Base-by-base conservation (phyloP, 2,888 invertebrate genomes). In the Neoaliturus tenellus region DNA sequence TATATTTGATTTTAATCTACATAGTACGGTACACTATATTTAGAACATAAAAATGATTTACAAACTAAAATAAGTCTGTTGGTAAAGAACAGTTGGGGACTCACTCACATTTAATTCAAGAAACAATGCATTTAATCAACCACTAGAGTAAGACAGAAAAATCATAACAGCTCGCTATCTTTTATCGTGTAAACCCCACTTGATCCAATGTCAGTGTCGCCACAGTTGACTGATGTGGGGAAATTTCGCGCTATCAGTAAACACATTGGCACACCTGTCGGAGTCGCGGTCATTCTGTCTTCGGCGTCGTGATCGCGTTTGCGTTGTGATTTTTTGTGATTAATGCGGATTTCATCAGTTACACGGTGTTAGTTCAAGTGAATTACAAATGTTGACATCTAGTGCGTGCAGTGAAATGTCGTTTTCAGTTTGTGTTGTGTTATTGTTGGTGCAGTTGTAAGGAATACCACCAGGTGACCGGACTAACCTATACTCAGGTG, bases 401-500 rank as follows among this genome's bases (percentile, higher is more conserved):
- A 14, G 14, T 62, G 14, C 17, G 4, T 4, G 10, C 31, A 12
- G 2, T 55, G 2, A 55, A 55, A 23, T 55, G 55, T 1, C 23
- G 23, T 55, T 55, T 23, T 10, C n/a, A n/a, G n/a, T n/a, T n/a
- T 2, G 44, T 2, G 2, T 14, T 44, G 44, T 44, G 2, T 14
- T 44, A 3, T 44, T 44, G 10, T 44, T 14, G 5, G n/a, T n/a
- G n/a, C 12, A 17, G 2, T 14, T 44, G 17, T 44, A 2, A 1
- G 1, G 62, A 10, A 17, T 62, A 5, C 25, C 0, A 14, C 14
- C 62, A 62, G 4, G 14, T 62, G 62, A 62, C 5, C 28, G 62
- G 14, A n/a, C 17, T 62, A 62, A 62, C 62, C 62, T 62, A 62
- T 35, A 35, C 35, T 44, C 44, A 62, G 62, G 62, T 62, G 62